phyloP scores from a whole-genome alignment of 1,140 invertebrate genomes.

The Dendrolimus kikuchii region DNA sequence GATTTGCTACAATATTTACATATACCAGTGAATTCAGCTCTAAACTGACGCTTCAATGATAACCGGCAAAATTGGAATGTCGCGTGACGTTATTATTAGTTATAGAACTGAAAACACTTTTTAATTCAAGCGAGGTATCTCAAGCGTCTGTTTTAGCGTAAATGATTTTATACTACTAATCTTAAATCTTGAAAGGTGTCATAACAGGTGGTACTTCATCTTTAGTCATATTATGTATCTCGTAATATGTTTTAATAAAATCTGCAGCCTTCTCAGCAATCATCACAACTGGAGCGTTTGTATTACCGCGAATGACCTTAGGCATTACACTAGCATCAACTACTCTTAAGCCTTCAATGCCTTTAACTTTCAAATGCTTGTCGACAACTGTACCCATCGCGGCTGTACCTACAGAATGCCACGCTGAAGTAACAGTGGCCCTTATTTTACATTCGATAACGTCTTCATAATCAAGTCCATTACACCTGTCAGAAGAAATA shows the following conservation, averaged over 20 bases:
- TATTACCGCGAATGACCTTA: conserved; percentile 76
- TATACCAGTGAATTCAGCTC: too few species aligned
- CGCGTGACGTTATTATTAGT: too few species aligned
- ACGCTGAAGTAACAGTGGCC: conserved; percentile 38
- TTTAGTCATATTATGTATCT: too few species aligned
- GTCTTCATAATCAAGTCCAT: conserved; percentile 11
- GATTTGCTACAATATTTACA: too few species aligned
- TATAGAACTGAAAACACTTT: too few species aligned
- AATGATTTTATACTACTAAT: too few species aligned
- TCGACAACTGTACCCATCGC: conserved; percentile 73
- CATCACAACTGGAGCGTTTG: conserved; percentile 74
- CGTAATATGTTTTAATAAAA: conserved; percentile 62
- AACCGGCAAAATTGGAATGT: too few species aligned
- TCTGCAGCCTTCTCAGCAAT: conserved; percentile 76
- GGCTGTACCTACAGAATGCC: conserved; percentile 70
- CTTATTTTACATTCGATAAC: conserved; percentile 24
- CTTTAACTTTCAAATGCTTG: conserved; percentile 65
- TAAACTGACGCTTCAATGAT: too few species aligned
- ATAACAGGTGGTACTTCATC: too few species aligned
- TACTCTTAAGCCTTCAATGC: conserved; percentile 71
- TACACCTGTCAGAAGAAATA: conserved; percentile 27
- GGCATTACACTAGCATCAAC: conserved; percentile 78
- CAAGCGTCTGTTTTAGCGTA: too few species aligned
- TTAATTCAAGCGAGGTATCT: too few species aligned
- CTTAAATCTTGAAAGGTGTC: too few species aligned